Base-by-base conservation (phyloP, 2,113 vertebrate genomes). In the Peromyscus polionotus region DNA sequence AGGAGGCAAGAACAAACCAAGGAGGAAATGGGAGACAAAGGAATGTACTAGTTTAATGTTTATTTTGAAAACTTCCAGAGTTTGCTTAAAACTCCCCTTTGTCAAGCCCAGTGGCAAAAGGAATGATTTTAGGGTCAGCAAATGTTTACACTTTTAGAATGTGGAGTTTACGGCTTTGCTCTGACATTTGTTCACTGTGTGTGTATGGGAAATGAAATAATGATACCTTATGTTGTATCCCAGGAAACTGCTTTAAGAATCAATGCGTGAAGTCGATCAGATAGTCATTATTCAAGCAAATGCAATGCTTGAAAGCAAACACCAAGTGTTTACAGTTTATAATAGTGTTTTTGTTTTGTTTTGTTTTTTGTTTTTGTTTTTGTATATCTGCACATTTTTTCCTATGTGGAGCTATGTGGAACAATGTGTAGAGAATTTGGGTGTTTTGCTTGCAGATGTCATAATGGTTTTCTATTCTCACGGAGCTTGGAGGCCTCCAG, bases 71-170 rank as follows among this genome's bases (percentile, higher is more conserved):
- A 92, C 68, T 92, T 87, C 11, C 54, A 39, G 75, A 75, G 42
- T 96, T 96, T 97, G 87, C 94, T 95, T 95, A 92, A 94, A 93
- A 85, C 51, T 86, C 20, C 70, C 6, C 75, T 45, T 95, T 79
- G 95, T 85, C 4, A 95, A 94, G 63, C 39, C 48, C 65, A 10
- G 39, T 70, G 89, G 95, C n/a, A 85, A 92, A 92, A 88, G 67
- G 80, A 93, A 54, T 24, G 54, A 57, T 94, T 97, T 95, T 93
- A 83, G 6, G 20, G 67, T 88, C 2, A 42, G 65, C 59, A 94
- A 36, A 73, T 61, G 14, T 95, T 92, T 94, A 70, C 24, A 19
- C 48, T 80, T 88, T 92, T 87, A 72, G n/a, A 93, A 94, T 87
- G 67, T 94, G 31, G 28, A 84, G 81, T 95, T 79, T 91, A 68